Evolutionary conservation across 2,113 vertebrate genomes (phyloP).

Genomic region (Climacteris rufus): DNA sequence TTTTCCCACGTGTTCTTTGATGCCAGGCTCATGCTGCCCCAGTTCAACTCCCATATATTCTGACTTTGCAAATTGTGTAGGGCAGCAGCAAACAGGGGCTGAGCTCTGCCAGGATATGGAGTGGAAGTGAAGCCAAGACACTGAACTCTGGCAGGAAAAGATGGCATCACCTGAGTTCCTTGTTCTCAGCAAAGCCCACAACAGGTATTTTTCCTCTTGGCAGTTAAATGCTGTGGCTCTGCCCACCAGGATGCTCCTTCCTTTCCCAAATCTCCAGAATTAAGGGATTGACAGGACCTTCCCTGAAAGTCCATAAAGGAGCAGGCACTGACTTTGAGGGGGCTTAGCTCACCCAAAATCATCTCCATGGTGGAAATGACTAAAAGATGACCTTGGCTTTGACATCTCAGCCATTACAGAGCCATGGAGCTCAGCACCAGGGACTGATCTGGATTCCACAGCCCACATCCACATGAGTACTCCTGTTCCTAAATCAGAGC

Average conservation of each 20-base stretch:
- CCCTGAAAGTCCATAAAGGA: not conserved
- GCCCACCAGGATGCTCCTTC: not conserved
- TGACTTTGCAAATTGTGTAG: not conserved
- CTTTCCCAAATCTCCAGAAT: not conserved
- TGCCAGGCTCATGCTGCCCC: not conserved
- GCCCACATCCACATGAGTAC: not conserved
- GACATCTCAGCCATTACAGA: not conserved
- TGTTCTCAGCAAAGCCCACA: not conserved
- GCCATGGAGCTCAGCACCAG: not conserved
- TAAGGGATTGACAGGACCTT: not conserved
- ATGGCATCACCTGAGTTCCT: not conserved
- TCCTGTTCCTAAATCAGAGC: not conserved
- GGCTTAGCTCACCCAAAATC: not conserved
- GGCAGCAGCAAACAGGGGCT: not conserved
- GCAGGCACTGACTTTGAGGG: not conserved
- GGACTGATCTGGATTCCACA: not conserved
- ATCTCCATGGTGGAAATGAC: not conserved
- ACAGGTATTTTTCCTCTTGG: not conserved
- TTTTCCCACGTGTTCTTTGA: not conserved
- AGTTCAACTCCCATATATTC: not conserved
- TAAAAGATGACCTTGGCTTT: not conserved
- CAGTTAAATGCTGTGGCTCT: not conserved
- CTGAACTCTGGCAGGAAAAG: not conserved
- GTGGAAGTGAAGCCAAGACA: not conserved
- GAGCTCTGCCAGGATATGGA: not conserved